phyloP scores from a whole-genome alignment of 2,797 vertebrate genomes.

The Sparus aurata region DNA sequence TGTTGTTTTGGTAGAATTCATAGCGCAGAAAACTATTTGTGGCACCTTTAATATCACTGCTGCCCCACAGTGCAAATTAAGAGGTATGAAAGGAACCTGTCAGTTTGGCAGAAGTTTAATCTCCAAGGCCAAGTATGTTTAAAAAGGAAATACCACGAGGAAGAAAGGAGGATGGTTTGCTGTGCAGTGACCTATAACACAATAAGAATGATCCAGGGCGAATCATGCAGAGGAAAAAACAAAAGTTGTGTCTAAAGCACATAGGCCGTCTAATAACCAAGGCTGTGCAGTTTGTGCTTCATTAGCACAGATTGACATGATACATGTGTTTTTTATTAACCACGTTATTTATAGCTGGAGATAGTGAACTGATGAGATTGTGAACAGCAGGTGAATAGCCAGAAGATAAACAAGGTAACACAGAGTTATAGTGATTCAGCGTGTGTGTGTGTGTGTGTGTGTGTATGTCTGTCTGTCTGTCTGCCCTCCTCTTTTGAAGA shows the following conservation, averaged over 20 bases:
- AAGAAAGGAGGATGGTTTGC: conserved; percentile 13
- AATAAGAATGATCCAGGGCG: background rate
- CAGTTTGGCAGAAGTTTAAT: background rate
- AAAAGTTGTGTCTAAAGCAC: background rate
- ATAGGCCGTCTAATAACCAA: background rate
- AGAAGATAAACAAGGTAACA: conserved; percentile 11
- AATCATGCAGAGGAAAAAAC: background rate
- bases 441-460: conserved; percentile 1
- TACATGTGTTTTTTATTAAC: background rate
- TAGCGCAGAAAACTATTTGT: background rate
- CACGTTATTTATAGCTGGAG: background rate
- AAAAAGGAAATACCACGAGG: background rate
- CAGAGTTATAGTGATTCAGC: conserved; percentile 7
- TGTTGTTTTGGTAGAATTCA: background rate
- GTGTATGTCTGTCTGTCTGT: too few relatives aligned
- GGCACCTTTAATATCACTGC: too few relatives aligned
- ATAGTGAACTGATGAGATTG: conserved; percentile 31
- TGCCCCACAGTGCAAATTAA: background rate
- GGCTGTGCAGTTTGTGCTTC: background rate
- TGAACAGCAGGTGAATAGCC: conserved; percentile 1
- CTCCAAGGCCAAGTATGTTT: background rate
- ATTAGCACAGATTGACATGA: background rate
- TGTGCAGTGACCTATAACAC: conserved; percentile 10
- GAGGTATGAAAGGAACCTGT: background rate
- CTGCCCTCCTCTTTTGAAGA: conserved; percentile 18